A percentile compares a stretch with the other conserved stretches of the same genome.
Evolutionary conservation across 1,140 invertebrate genomes (phyloP).

Genomic region (Drosophila guanche): DNA sequence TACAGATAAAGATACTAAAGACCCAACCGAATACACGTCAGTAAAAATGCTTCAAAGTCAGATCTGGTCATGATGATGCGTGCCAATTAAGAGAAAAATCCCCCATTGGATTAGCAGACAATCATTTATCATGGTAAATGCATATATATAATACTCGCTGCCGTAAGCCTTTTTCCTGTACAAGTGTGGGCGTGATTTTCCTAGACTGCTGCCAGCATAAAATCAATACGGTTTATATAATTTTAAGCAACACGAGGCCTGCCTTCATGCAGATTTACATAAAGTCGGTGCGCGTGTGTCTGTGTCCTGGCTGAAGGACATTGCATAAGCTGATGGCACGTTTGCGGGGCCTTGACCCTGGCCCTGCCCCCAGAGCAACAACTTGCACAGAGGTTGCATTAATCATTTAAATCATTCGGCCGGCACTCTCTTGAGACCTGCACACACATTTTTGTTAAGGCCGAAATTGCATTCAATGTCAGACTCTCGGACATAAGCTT

Average conservation of each 20-base stretch:
- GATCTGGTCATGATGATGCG: too few relatives aligned
- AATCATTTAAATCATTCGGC: conserved; percentile 30
- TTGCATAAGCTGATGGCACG: conserved; percentile 61
- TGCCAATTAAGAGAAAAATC: too few relatives aligned
- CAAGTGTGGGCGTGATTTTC: conserved; percentile 23
- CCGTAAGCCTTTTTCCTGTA: conserved; percentile 15
- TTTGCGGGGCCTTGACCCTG: conserved; percentile 62
- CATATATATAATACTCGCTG: not conserved
- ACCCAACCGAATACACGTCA: too few relatives aligned
- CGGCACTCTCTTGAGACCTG: conserved; percentile 12
- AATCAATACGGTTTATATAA: conserved; percentile 80
- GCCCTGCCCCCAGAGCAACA: conserved; percentile 41
- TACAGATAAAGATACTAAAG: too few relatives aligned
- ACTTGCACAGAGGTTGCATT: conserved; percentile 35
- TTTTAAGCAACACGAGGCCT: conserved; percentile 46
- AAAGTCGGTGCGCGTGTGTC: conserved; percentile 40
- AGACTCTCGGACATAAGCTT: not conserved
- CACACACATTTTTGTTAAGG: not conserved
- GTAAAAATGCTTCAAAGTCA: too few relatives aligned
- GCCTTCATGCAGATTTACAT: conserved; percentile 71
- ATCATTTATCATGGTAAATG: too few relatives aligned
- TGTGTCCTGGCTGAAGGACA: conserved; percentile 55
- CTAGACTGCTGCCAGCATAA: conserved; percentile 45
- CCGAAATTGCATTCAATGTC: conserved; percentile 1
- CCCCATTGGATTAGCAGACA: too few relatives aligned